Evolutionary conservation across 2,888 invertebrate species (phyloP), one percentile per base, ranked within the genome.

Genomic region (Cenopis cana): DNA sequence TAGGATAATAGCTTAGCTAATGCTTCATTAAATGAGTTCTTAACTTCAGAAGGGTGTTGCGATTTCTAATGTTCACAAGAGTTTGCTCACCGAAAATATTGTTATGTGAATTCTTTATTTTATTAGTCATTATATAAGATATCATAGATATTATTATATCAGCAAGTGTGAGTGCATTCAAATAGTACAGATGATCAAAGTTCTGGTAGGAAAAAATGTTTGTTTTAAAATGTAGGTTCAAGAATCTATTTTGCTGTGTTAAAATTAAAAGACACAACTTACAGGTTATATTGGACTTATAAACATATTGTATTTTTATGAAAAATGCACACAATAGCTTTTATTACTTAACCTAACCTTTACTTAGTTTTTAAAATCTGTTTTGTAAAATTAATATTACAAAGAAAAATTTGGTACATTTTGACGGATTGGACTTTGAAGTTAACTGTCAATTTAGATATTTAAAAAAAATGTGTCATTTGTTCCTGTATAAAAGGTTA

Each of bases 361-460:
- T 41, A 4, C 41, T 14, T 41, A 12, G 41, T 41, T 41, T 41
- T 12, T 41, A 41, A 41, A 41, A 14, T 12, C 14, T 38, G 11
- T 10, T 41, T 41, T 12, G 41, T 41, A 14, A 41, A 41, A 41
- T 41, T 12, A 12, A 41, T 14, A 41, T 14, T 41, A 12, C 38
- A 38, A 12, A 14, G 38, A 12, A 11, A 38, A 38, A 4, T 14
- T 38, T 2, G 5, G 38, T 4, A 4, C n/a, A n/a, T n/a, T 41
- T 41, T 4, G 2, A 14, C 12, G 14, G 41, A 5, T 14, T 24
- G 24, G 33, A 54, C 29, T 54, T 56, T 56, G 56, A 56, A 36
- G 56, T 56, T 24, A 11, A 24, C 18, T 46, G 59, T 59, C 59
- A 59, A 38, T 59, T 41, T 6, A 41, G 14, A 38, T 59, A 41